Base-by-base conservation (phyloP, 1,140 invertebrate genomes). In the Globodera ellingtonae region DNA sequence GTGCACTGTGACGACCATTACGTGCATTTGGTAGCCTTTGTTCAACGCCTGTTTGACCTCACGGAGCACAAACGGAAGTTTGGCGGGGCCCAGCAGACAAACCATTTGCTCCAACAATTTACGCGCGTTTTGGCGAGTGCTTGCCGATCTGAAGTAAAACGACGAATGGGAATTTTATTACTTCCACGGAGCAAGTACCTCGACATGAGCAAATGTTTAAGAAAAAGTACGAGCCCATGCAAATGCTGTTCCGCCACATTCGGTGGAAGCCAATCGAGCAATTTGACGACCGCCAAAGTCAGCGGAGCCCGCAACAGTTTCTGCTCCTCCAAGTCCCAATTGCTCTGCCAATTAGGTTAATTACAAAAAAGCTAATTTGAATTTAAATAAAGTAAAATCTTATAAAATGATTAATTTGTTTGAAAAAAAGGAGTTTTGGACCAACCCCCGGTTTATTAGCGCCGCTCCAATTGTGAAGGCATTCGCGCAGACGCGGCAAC, bases 31-130 rank as follows among this genome's bases (percentile, higher is more conserved):
- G 87, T 94, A 98, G 10, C 97, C 97, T 89, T 93, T 92, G 0
- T 92, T 94, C 72, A 98, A 91, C 8, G 95, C 90, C 18, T 93
- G 90, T 66, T 93, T 93, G 86, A 98, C 92, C 90, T 97, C 95
- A 77, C 92, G 92, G 6, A 98, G 89, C 9, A 98, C 90, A 86
- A 93, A 90, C 35, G 92, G 91, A 79, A 98, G 92, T 89, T 95
- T 95, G 21, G 92, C 90, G 0, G 94, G 93, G 0, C 97, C 96
- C 0, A 98, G 90, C 0, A 94, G 92, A 3, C 93, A 84, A 92
- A 96, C 94, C 46, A 97, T 94, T 90, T 95, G 94, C 79, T 95
- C 93, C 0, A 98, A 90, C 24, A 94, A 95, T 86, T 97, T 94
- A 35, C 96, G 91, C 0, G 96, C 93, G 0, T 92, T 90, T 86